Evolutionary conservation across 2,888 invertebrate genomes (phyloP).

Genomic region (Pyrgus malvae): DNA sequence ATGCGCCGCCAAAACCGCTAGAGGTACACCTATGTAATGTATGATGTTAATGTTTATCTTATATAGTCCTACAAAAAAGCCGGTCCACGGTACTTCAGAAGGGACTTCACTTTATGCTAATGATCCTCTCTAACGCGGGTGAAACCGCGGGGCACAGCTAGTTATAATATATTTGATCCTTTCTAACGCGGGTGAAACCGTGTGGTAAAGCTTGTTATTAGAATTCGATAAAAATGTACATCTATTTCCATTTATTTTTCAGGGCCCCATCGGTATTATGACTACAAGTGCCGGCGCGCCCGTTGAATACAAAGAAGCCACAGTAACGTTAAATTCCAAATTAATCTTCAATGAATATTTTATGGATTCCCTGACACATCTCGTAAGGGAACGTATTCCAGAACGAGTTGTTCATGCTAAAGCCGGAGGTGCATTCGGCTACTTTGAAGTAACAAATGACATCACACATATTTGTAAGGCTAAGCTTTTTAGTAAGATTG

Average conservation of each 20-base stretch:
- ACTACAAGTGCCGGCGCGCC: constrained; percentile 60
- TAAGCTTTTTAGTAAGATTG: constrained; percentile 86
- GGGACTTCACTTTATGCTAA: no score
- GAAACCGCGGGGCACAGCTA: no score
- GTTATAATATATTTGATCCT: no score
- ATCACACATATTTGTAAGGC: constrained; percentile 89
- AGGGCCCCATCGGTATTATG: constrained; percentile 30
- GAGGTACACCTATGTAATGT: no score
- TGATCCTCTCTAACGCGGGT: no score
- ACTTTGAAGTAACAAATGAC: constrained; percentile 92
- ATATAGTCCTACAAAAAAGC: no score
- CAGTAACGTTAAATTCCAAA: constrained; percentile 22
- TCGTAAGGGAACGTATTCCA: constrained; percentile 92
- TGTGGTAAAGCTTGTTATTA: no score
- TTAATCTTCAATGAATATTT: constrained; percentile 56
- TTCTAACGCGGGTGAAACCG: no score
- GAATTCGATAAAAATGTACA: no score
- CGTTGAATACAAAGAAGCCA: constrained; percentile 6
- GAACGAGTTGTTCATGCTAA: constrained; percentile 95
- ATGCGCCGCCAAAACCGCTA: no score
- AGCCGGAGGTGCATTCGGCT: constrained; percentile 92
- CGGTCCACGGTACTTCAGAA: no score
- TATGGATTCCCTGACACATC: constrained; percentile 87
- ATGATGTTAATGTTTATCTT: no score
- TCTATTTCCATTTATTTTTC: constrained; percentile 5